Evolutionary conservation across 2,797 vertebrate genomes (phyloP), one percentile per base, ranked within the genome.

Genomic region (Ceryle rudis): DNA sequence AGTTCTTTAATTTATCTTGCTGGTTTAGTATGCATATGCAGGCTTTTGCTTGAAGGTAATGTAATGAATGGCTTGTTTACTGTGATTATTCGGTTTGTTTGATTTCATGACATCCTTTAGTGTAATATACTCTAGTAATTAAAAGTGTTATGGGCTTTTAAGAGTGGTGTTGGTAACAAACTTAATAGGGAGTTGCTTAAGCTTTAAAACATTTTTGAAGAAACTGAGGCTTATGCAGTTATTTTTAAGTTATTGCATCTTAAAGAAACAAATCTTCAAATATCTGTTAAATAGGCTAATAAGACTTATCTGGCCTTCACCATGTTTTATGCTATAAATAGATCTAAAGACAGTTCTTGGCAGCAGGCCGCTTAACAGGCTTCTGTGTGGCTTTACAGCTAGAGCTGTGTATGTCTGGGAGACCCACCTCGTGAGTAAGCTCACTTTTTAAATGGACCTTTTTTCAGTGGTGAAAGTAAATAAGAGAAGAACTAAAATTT

Each of bases 241-340:
- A 77, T 92, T 96, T 92, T 95, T 72, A 89, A 91, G 58, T 72
- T 88, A 81, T 18, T 95, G 77, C 57, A 79, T 87, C 69, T 96
- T 93, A 96, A 96, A 87, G 93, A 93, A 97, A 86, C 74, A 89
- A 80, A 91, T 86, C 86, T 95, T 84, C 46, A 83, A 95, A 75
- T 86, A 93, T 81, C 70, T 78, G 72, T 84, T 96, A 97, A 96
- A 91, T 88, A 94, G 79, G 94, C 80, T 97, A 95, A 94, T 91
- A 80, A 92, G 95, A 90, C 67, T 97, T 97, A 97, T 90, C 89
- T 95, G 88, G 93, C 79, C 91, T 79, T 95, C 81, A 12, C 77
- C 21, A 11, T 67, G 67, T 96, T 96, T 95, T 92, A 57, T 91
- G 29, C 93, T 95, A 95, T 96, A 95, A 96, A 96, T 97, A 97